Evolutionary conservation across 2,888 invertebrate genomes (phyloP).

Genomic region (Stenodema calcarata): DNA sequence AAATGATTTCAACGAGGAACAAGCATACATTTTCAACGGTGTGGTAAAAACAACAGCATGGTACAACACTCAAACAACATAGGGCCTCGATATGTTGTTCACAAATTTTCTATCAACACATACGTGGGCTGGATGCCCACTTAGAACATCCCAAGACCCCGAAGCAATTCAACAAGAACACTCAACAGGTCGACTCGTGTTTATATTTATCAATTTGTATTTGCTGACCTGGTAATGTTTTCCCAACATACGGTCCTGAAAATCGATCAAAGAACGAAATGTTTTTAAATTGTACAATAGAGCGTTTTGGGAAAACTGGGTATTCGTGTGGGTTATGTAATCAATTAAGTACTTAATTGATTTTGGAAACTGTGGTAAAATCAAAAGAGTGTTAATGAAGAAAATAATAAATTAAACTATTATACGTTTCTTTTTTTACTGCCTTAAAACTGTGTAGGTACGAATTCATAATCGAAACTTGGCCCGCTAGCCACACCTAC

Average conservation of each 20-base stretch:
- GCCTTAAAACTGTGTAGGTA: too few species aligned
- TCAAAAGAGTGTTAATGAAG: too few species aligned
- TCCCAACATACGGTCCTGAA: conserved; percentile 41
- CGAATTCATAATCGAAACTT: too few species aligned
- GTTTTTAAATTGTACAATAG: not conserved
- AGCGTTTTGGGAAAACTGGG: not conserved
- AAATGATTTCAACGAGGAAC: not conserved
- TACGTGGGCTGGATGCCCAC: not conserved
- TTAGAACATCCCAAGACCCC: not conserved
- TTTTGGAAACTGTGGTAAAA: too few species aligned
- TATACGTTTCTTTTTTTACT: too few species aligned
- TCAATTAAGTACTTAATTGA: too few species aligned
- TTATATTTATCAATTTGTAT: not conserved
- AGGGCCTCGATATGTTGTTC: not conserved
- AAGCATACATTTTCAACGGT: not conserved
- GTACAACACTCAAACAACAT: not conserved
- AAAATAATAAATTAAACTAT: too few species aligned
- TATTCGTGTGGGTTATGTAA: not conserved
- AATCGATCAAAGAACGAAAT: not conserved
- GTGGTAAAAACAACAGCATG: not conserved
- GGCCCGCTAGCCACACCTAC: too few species aligned
- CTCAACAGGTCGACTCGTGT: not conserved
- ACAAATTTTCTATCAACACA: not conserved
- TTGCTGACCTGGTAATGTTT: conserved; percentile 44
- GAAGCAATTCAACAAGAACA: not conserved